These are phyloP conservation scores for Bellardia pandia DNA, from an alignment of 2,888 invertebrate genomes.

Conservation along the genomic window DNA sequence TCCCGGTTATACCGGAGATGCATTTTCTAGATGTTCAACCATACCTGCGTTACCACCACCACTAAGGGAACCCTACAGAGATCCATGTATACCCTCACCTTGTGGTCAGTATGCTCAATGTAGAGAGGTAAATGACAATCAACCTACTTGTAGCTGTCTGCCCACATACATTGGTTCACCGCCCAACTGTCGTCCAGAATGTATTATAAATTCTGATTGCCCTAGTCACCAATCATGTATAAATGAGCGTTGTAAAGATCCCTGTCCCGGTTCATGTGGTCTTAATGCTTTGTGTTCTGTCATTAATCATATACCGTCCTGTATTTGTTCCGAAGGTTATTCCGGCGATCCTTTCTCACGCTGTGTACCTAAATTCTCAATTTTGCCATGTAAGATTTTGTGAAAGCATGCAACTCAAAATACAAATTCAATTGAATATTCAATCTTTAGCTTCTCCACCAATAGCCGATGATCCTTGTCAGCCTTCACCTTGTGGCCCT, in stretches of 20 bases:
- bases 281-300: constrained; percentile 89
- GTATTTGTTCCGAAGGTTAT: constrained; percentile 88
- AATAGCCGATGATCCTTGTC: constrained; percentile 86
- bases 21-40: constrained; percentile 88
- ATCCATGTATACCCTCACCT: constrained; percentile 88
- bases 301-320: constrained; percentile 89
- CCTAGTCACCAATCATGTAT: constrained; percentile 88
- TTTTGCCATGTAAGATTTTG: constrained; percentile 77
- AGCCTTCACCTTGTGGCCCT: constrained; percentile 88
- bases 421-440: neutral
- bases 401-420: neutral
- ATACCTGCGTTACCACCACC: constrained; percentile 80
- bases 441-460: constrained; percentile 76
- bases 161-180: constrained; percentile 88
- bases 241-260: constrained; percentile 89
- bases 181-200: constrained; percentile 89
- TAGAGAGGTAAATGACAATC: constrained; percentile 85
- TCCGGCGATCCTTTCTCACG: constrained; percentile 88
- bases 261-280: constrained; percentile 90
- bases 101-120: constrained; percentile 90
- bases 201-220: constrained; percentile 89
- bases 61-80: constrained; percentile 77
- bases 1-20: constrained; percentile 88
- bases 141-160: constrained; percentile 87
- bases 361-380: constrained; percentile 85